Percentiles rank a stretch among this genome's conserved stretches.
Conservation (phyloP, 1,140 invertebrate species). For the Drosophila kikkawai region DNA sequence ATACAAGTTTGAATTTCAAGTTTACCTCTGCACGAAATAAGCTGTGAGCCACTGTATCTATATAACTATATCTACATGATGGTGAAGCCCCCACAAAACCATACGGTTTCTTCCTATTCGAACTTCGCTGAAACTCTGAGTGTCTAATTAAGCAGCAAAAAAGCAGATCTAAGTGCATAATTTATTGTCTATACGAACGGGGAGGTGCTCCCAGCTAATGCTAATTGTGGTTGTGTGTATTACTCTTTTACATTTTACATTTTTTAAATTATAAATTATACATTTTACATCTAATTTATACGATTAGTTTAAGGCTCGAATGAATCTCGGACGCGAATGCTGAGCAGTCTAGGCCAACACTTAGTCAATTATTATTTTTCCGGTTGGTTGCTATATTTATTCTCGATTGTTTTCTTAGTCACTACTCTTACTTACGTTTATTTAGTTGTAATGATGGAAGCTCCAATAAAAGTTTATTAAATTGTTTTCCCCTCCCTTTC, state of each 20-base stretch:
- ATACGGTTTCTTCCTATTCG: slow-evolving; percentile 77
- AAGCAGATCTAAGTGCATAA: slow-evolving; percentile 53
- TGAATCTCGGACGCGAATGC: slow-evolving; percentile 7
- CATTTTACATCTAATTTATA: slow-evolving; percentile 61
- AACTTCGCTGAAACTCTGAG: slow-evolving; percentile 79
- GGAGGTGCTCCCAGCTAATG: slow-evolving; percentile 48
- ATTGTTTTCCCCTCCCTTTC: slow-evolving; percentile 27
- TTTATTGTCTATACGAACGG: slow-evolving; percentile 52
- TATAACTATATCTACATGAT: slow-evolving; percentile 45
- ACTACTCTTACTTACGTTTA: slow-evolving; percentile 46
- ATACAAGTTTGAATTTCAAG: no score
- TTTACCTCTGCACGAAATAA: no score
- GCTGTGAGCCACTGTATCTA: no score
- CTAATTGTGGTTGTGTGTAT: slow-evolving; percentile 83
- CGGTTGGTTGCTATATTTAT: slow-evolving; percentile 73
- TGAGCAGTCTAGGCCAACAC: slow-evolving; percentile 46
- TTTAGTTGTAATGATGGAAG: slow-evolving; percentile 43
- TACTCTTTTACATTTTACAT: slow-evolving; percentile 69
- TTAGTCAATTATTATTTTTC: slow-evolving; percentile 69
- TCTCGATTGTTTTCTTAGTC: slow-evolving; percentile 68
- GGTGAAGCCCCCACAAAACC: slow-evolving; percentile 37
- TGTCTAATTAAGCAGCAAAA: slow-evolving; percentile 62
- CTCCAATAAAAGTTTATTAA: slow-evolving; percentile 63
- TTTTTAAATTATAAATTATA: slow-evolving; percentile 42
- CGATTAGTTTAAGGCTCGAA: slow-evolving; percentile 45